Conservation (phyloP, 2,113 vertebrate genomes). For the Clinocottus analis region DNA sequence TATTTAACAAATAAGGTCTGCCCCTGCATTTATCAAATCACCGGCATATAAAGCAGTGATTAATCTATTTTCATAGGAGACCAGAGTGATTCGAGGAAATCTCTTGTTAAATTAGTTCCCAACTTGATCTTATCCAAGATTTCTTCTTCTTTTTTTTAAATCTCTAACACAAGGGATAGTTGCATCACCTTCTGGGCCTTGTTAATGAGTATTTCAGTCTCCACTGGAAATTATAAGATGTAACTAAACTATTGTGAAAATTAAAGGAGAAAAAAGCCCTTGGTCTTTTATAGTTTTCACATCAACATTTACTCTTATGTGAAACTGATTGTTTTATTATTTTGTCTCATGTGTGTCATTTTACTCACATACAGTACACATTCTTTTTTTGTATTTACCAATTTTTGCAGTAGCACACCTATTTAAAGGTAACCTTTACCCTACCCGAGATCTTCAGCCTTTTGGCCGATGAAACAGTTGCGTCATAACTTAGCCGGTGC, state of each 20-base stretch:
- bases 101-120: slow-evolving; percentile 10
- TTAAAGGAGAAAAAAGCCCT: not conserved
- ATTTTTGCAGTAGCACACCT: not conserved
- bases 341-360: not conserved
- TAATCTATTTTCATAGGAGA: not conserved
- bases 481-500: not conserved
- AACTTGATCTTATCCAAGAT: slow-evolving; percentile 4
- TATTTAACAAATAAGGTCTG: not conserved
- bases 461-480: not conserved
- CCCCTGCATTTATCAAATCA: slow-evolving; percentile 7
- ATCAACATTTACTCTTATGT: not conserved
- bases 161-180: not conserved
- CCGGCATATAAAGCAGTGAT: not conserved
- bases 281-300: not conserved
- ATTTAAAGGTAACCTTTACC: not conserved
- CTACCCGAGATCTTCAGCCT: not conserved
- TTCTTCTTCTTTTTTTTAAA: not conserved
- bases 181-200: slow-evolving; percentile 20
- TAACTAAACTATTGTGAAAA: slow-evolving; percentile 17
- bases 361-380: not conserved
- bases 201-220: slow-evolving; percentile 28
- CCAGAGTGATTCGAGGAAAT: slow-evolving; percentile 16
- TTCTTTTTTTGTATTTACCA: not conserved
- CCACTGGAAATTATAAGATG: slow-evolving; percentile 5
- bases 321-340: not conserved